Evolutionary conservation across 1,140 invertebrate species (phyloP).

Genomic region (Batillaria attramentaria): DNA sequence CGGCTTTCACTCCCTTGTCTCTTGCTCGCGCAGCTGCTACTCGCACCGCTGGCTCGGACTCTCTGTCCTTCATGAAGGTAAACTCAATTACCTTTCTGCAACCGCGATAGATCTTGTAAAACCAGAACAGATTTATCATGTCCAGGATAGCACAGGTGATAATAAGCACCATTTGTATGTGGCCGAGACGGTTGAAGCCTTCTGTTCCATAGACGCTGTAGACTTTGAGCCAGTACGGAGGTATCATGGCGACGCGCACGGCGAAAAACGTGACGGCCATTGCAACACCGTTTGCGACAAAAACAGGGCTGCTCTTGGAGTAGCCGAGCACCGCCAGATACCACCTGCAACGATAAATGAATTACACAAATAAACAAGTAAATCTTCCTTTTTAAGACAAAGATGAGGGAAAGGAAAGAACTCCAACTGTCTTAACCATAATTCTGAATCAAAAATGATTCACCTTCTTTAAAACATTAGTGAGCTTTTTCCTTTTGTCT

Average conservation of each 20-base stretch:
- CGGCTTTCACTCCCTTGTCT: not conserved
- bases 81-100: constrained; percentile 50
- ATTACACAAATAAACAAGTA: not conserved
- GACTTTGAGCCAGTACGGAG: constrained; percentile 64
- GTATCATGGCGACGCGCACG: constrained; percentile 62
- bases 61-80: constrained; percentile 28
- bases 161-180: constrained; percentile 62
- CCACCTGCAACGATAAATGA: constrained; percentile 56
- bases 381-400: too few species aligned
- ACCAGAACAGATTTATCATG: constrained; percentile 67
- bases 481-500: too few species aligned
- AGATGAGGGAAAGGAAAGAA: too few species aligned
- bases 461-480: not conserved
- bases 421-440: too few species aligned
- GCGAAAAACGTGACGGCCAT: constrained; percentile 68
- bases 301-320: constrained; percentile 54
- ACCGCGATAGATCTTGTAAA: constrained; percentile 65
- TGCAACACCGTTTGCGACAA: constrained; percentile 63
- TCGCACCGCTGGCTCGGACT: constrained; percentile 12
- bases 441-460: not conserved
- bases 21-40: constrained; percentile 41
- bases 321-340: constrained; percentile 63
- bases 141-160: constrained; percentile 65
- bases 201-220: constrained; percentile 62
- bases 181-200: constrained; percentile 56